These are phyloP conservation scores for Eristalis pertinax DNA, from an alignment of 2,888 invertebrate genomes.

Conservation along the genomic window DNA sequence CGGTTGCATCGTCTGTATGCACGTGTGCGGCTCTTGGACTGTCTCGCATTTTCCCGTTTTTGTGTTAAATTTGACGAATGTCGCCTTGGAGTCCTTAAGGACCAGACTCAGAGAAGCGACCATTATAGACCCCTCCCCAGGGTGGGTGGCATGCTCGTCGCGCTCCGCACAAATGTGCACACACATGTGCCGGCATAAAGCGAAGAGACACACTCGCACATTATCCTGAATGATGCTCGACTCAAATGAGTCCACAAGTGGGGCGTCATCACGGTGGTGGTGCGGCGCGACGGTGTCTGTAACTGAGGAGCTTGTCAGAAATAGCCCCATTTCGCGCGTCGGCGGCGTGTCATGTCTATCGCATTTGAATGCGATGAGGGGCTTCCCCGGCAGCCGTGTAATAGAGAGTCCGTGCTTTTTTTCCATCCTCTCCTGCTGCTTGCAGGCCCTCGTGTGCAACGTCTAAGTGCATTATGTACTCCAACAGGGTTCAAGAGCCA, in stretches of 20 bases:
- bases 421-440: neutral
- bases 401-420: constrained; percentile 40
- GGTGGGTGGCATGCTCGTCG: constrained; percentile 15
- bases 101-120: constrained; percentile 31
- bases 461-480: constrained; percentile 72
- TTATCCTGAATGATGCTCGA: constrained; percentile 71
- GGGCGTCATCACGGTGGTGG: neutral
- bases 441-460: constrained; percentile 47
- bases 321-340: constrained; percentile 60
- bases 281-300: neutral
- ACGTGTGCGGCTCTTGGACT: constrained; percentile 18
- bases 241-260: constrained; percentile 60
- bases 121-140: constrained; percentile 32
- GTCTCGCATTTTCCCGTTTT: neutral
- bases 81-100: constrained; percentile 35
- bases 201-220: constrained; percentile 56
- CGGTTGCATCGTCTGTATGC: constrained; percentile 45
- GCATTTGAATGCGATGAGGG: constrained; percentile 53
- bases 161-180: constrained; percentile 31
- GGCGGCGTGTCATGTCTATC: constrained; percentile 50
- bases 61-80: constrained; percentile 25
- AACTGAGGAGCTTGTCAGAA: constrained; percentile 35
- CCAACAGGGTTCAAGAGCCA: constrained; percentile 69
- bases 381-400: constrained; percentile 48
- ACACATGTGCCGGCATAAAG: constrained; percentile 44